Base-by-base conservation (phyloP, 2,113 vertebrate genomes). In the Chionodraco myersi region DNA sequence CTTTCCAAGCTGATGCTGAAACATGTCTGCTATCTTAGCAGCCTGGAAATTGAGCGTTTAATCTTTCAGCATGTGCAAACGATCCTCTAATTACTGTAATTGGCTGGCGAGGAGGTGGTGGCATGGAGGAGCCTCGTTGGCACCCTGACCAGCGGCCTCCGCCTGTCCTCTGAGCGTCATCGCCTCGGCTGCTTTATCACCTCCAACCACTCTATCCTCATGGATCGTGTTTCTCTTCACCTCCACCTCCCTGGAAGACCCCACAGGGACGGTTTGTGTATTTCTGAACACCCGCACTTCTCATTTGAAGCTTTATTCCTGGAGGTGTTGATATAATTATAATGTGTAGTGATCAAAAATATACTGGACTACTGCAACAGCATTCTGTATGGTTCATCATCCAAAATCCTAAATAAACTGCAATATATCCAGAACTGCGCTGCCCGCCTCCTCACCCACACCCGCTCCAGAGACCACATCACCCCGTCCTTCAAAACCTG, bases 1-100 rank as follows among this genome's bases (percentile, higher is more conserved):
- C 53, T 69, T 65, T 77, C 56, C 30, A 36, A 65, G 13, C 45
- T 75, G 45, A 67, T 48, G 52, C 63, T 75, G 49, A 80, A 71
- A 70, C 47, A 21, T 54, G 26, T 74, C 64, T 79, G 23, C 61
- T 36, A 1, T 72, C 68, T 57, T 7, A 83, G 69, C 75, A 54
- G 65, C 63, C 57, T 72, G 80, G 63, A 89, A 86, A 81, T 44
- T 79, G 69, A 88, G 80, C 72, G 51, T 72, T n/a, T 80, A 77
- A 86, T 89, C 86, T 88, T 86, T 90, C 82, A 86, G 45, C 79
- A 34, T 80, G 79, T 87, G 82, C 81, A 89, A 88, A 87, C 53
- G 51, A 81, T 89, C 77, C 64, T 75, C 84, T 87, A 90, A 92
- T 92, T 88, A 89, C 84, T 84, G 70, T 91, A 92, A 92, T 92